phyloP scores from a whole-genome alignment of 1,140 invertebrate genomes.

The Holotrichia oblita region DNA sequence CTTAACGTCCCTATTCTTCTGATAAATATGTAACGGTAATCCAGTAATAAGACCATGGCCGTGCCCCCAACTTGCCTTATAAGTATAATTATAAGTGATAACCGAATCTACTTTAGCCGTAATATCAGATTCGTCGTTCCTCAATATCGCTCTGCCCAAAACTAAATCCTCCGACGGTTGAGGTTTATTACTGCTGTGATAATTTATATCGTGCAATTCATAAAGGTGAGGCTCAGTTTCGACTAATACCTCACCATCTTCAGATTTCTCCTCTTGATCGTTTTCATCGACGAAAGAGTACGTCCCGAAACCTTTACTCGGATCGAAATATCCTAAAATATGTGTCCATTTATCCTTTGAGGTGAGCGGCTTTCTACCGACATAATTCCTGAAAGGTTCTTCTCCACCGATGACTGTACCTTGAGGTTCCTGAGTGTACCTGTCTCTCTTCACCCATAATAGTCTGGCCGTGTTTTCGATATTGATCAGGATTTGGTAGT shows the following conservation, averaged over 20 bases:
- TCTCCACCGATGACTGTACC: conserved; percentile 73
- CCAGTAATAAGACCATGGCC: conserved; percentile 79
- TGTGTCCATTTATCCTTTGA: conserved; percentile 63
- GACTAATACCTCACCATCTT: conserved; percentile 77
- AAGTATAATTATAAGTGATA: conserved; percentile 73
- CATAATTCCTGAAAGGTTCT: conserved; percentile 61
- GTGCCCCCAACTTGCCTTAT: conserved; percentile 79
- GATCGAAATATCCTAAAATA: conserved; percentile 74
- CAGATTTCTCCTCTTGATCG: conserved; percentile 65
- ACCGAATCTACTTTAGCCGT: conserved; percentile 71
- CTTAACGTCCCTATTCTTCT: conserved; percentile 71
- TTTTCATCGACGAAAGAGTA: conserved; percentile 73
- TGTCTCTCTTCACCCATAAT: conserved; percentile 76
- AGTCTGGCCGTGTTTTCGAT: conserved; percentile 78
- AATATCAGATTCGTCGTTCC: conserved; percentile 64
- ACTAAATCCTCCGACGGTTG: conserved; percentile 65
- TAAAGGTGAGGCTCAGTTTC: conserved; percentile 81
- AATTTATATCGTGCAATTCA: conserved; percentile 72
- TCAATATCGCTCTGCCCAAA: conserved; percentile 70
- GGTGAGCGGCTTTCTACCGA: conserved; percentile 63
- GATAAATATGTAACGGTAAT: conserved; percentile 74
- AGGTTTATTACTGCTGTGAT: conserved; percentile 68
- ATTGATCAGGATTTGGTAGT: conserved; percentile 81
- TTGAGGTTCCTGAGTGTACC: conserved; percentile 67
- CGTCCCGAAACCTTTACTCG: conserved; percentile 70